Evolutionary conservation across 2,797 vertebrate species (phyloP).

Genomic region (Enteromius trimaculatus): DNA sequence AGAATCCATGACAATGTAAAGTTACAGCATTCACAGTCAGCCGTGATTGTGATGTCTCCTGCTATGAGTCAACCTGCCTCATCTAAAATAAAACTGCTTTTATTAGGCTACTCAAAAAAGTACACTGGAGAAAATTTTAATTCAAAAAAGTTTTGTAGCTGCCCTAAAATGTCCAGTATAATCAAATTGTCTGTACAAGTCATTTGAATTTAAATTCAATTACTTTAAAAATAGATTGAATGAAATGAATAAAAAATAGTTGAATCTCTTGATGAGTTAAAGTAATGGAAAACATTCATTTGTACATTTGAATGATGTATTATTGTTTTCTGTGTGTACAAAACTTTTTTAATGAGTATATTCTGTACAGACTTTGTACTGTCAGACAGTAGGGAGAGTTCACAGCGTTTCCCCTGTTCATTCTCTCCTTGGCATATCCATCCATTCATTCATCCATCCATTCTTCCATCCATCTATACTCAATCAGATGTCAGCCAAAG

Average conservation of each 20-base stretch:
- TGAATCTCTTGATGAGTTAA: too few species aligned
- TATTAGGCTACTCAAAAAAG: not conserved
- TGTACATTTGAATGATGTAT: not conserved
- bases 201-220: not conserved
- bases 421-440: slow-evolving; percentile 6
- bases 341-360: not conserved
- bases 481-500: slow-evolving; percentile 49
- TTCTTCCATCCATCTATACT: slow-evolving; percentile 50
- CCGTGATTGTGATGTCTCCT: not conserved
- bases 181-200: not conserved
- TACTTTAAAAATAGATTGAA: not conserved
- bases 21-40: too few species aligned
- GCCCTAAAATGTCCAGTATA: not conserved
- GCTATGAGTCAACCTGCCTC: not conserved
- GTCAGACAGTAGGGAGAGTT: not conserved
- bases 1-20: too few species aligned
- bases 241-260: too few species aligned
- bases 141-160: not conserved
- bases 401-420: not conserved
- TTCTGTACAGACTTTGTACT: not conserved
- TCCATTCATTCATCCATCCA: slow-evolving; percentile 22
- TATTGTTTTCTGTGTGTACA: not conserved
- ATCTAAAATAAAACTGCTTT: not conserved
- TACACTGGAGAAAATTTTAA: not conserved
- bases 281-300: not conserved